Conservation (phyloP, 2,888 invertebrate genomes). For the Seladonia tumulorum region DNA sequence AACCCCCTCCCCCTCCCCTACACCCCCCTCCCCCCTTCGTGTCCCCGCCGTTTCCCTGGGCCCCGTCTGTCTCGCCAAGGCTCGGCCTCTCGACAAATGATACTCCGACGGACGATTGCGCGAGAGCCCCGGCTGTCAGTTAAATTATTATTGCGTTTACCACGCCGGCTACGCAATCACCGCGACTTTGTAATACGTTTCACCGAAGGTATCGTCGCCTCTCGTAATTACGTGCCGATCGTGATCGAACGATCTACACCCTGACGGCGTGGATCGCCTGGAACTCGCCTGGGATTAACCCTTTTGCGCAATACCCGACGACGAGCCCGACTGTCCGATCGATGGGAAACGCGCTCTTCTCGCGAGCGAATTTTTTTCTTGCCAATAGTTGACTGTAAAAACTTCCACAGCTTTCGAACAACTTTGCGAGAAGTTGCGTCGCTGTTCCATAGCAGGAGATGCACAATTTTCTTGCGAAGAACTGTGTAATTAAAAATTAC, state of each 20-base stretch:
- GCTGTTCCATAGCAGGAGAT: neutral
- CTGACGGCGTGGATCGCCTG: constrained; percentile 1
- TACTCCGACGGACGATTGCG: constrained; percentile 64
- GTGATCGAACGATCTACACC: constrained; percentile 59
- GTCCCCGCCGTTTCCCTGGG: constrained; percentile 20
- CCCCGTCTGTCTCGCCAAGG: constrained; percentile 13
- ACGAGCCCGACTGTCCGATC: constrained; percentile 1
- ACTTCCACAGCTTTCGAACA: neutral
- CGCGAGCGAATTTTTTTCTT: neutral
- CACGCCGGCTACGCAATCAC: constrained; percentile 52
- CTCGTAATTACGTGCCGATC: constrained; percentile 59
- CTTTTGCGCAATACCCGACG: constrained; percentile 27
- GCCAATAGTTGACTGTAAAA: neutral
- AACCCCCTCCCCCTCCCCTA: neutral
- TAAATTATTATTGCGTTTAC: constrained; percentile 71
- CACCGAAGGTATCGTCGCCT: constrained; percentile 47
- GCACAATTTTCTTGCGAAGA: neutral
- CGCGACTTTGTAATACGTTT: constrained; percentile 47
- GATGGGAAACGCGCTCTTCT: neutral
- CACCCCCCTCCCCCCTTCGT: constrained; percentile 4
- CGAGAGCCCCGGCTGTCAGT: constrained; percentile 53
- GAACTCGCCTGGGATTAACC: constrained; percentile 33
- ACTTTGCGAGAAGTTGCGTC: neutral
- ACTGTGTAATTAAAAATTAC: neutral
- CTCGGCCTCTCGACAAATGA: constrained; percentile 62